Evolutionary conservation across 2,888 invertebrate genomes (phyloP).

Genomic region (Sialis fuliginosa): DNA sequence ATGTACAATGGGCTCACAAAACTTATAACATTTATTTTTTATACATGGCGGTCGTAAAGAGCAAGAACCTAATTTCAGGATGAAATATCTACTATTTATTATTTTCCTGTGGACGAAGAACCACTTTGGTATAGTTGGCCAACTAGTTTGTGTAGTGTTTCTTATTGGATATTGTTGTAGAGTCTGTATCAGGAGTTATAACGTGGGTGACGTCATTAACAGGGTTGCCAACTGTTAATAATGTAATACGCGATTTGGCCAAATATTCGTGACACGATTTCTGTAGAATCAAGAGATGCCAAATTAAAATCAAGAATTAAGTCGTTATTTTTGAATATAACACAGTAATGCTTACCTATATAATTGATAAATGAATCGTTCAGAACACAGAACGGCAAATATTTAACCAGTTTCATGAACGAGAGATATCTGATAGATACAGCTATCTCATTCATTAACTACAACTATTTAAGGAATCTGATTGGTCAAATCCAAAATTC

Average conservation of each 20-base stretch:
- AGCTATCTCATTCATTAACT: no score
- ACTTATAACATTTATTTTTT: conserved; percentile 2
- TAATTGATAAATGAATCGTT: no score
- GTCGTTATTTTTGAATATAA: no score
- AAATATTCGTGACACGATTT: no score
- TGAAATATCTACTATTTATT: conserved; percentile 24
- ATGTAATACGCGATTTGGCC: background rate
- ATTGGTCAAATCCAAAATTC: no score
- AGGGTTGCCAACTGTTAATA: background rate
- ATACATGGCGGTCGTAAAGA: conserved; percentile 16
- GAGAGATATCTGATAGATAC: no score
- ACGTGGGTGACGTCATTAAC: background rate
- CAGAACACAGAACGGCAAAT: no score
- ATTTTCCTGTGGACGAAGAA: conserved; percentile 7
- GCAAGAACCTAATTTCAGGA: conserved; percentile 25
- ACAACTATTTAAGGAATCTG: no score
- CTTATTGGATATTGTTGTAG: background rate
- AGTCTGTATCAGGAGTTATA: background rate
- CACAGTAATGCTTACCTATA: no score
- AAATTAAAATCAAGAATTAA: no score
- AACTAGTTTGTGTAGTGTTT: background rate
- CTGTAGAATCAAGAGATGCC: no score
- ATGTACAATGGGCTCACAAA: conserved; percentile 2
- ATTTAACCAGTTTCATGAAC: no score
- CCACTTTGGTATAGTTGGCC: background rate